Conservation (phyloP, 1,140 invertebrate genomes). For the Melanaphis sacchari region DNA sequence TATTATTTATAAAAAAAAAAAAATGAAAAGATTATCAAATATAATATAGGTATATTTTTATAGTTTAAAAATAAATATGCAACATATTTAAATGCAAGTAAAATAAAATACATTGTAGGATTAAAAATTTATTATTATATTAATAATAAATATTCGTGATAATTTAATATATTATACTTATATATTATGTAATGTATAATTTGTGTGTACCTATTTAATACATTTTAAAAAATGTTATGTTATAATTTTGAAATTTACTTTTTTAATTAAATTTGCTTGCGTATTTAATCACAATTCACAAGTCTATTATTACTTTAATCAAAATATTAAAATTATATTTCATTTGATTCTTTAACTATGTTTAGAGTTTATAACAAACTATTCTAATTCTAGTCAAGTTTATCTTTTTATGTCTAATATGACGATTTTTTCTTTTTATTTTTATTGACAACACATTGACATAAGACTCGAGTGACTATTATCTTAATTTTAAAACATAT, state of each 20-base stretch:
- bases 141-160: conserved; percentile 50
- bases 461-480: background rate
- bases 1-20: conserved; percentile 23
- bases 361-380: background rate
- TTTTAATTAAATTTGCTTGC: background rate
- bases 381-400: conserved; percentile 53
- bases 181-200: background rate
- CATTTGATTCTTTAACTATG: conserved; percentile 23
- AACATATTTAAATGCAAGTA: background rate
- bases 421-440: background rate
- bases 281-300: background rate
- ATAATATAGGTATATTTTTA: conserved; percentile 42
- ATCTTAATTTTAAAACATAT: background rate
- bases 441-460: conserved; percentile 1
- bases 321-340: conserved; percentile 34
- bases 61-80: conserved; percentile 2
- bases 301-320: conserved; percentile 31
- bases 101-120: background rate
- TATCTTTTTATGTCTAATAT: background rate
- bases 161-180: conserved; percentile 30
- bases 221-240: background rate
- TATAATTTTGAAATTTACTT: background rate
- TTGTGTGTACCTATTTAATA: background rate
- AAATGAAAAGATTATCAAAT: background rate
- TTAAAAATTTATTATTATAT: conserved; percentile 31